A percentile compares a stretch with the other conserved stretches of the same genome.
These are phyloP conservation scores for Corydoras maculifer DNA, from an alignment of 2,113 vertebrate species.

Conservation along the genomic window DNA sequence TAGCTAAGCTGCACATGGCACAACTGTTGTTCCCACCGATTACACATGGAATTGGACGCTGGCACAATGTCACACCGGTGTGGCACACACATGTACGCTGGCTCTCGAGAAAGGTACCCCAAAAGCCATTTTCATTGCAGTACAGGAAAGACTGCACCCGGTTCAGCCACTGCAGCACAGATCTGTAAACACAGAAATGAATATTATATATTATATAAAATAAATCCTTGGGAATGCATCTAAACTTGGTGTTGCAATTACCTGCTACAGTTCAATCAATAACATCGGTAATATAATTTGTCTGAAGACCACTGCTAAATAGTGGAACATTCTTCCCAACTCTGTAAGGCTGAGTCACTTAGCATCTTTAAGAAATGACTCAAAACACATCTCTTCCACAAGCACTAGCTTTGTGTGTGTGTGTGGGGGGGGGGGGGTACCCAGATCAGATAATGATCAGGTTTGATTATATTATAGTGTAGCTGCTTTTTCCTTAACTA, in stretches of 20 bases:
- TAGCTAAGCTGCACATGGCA: conserved; percentile 98
- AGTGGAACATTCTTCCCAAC: too few species aligned
- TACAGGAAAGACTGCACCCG: conserved; percentile 96
- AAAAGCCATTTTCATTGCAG: conserved; percentile 98
- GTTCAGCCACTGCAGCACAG: conserved; percentile 96
- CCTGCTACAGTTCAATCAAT: too few species aligned
- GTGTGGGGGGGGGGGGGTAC: too few species aligned
- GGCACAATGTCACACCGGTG: conserved; percentile 86
- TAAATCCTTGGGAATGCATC: conserved; percentile 19
- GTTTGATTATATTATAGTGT: too few species aligned
- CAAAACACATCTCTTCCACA: too few species aligned
- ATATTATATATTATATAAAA: conserved; percentile 17
- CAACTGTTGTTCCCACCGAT: conserved; percentile 98
- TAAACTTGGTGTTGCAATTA: conserved; percentile 16
- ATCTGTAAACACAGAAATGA: conserved; percentile 63
- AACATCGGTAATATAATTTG: too few species aligned
- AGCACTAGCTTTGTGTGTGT: too few species aligned
- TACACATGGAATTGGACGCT: conserved; percentile 92
- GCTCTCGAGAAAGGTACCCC: conserved; percentile 97
- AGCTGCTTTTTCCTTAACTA: too few species aligned
- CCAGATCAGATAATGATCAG: too few species aligned
- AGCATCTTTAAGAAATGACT: too few species aligned
- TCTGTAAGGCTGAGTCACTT: too few species aligned
- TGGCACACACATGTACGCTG: conserved; percentile 94
- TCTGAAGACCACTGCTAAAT: too few species aligned